Evolutionary conservation across 2,113 vertebrate species (phyloP).

Genomic region (Coturnix japonica): DNA sequence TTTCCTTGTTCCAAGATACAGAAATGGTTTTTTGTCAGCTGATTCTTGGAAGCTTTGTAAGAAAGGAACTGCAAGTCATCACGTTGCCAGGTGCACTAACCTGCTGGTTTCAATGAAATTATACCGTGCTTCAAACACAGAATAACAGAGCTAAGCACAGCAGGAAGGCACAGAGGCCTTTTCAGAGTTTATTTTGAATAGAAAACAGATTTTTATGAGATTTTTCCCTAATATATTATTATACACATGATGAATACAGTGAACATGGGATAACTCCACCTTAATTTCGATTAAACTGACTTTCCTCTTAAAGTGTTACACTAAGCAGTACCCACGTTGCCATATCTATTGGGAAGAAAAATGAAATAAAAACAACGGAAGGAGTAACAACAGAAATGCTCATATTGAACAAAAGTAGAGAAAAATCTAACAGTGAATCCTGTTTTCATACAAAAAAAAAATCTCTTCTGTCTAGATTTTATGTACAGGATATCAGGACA

Average conservation of each 20-base stretch:
- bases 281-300: background rate
- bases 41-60: conserved; percentile 40
- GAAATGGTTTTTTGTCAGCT: conserved; percentile 26
- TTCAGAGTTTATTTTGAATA: conserved; percentile 19
- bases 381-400: background rate
- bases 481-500: background rate
- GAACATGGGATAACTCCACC: background rate
- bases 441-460: background rate
- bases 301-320: background rate
- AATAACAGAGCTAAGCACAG: conserved; percentile 73
- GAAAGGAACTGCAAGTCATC: conserved; percentile 77
- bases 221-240: background rate
- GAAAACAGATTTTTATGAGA: background rate
- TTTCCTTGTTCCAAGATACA: conserved; percentile 48
- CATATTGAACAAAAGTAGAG: background rate
- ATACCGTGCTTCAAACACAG: conserved; percentile 62
- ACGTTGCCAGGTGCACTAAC: conserved; percentile 77
- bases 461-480: background rate
- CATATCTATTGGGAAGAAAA: background rate
- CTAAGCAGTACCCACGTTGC: background rate
- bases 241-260: background rate
- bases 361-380: background rate
- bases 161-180: background rate
- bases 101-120: conserved; percentile 42
- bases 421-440: background rate